Evolutionary conservation across 2,113 vertebrate species (phyloP).

Genomic region (Petrocephalus zakoni): DNA sequence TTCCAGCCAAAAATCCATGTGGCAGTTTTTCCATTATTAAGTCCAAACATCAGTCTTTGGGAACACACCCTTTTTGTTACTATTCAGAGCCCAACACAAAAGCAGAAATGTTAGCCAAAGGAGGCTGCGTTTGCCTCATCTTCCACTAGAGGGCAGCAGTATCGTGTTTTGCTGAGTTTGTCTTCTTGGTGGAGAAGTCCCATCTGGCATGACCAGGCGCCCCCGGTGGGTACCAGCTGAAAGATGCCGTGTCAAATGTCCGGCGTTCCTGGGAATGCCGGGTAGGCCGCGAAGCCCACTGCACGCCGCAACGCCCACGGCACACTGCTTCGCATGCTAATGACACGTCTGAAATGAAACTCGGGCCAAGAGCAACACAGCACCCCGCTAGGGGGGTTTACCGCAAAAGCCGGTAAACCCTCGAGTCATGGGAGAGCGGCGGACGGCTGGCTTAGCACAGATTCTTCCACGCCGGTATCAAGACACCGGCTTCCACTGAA

Average conservation of each 20-base stretch:
- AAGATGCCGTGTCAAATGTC: background rate
- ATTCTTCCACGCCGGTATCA: background rate
- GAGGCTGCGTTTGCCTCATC: background rate
- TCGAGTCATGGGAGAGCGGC: background rate
- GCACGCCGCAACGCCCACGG: background rate
- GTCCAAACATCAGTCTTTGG: background rate
- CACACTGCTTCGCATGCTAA: background rate
- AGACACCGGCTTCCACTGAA: background rate
- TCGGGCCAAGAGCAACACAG: background rate
- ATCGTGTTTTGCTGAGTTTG: background rate
- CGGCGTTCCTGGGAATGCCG: background rate
- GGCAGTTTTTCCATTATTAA: background rate
- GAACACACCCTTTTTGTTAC: background rate
- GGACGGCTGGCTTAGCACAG: background rate
- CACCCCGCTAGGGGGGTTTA: background rate
- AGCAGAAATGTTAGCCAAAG: background rate
- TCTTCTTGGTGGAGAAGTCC: background rate
- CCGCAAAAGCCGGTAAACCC: background rate
- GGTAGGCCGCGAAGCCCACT: background rate
- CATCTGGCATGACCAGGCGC: background rate
- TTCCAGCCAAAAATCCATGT: background rate
- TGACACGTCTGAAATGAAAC: background rate
- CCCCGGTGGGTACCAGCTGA: background rate
- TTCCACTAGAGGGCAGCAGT: conserved; percentile 21
- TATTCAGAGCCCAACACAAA: background rate